Evolutionary conservation across 2,797 vertebrate species (phyloP), one percentile per base, ranked within the genome.

Genomic region (Petrocephalus sullivani): DNA sequence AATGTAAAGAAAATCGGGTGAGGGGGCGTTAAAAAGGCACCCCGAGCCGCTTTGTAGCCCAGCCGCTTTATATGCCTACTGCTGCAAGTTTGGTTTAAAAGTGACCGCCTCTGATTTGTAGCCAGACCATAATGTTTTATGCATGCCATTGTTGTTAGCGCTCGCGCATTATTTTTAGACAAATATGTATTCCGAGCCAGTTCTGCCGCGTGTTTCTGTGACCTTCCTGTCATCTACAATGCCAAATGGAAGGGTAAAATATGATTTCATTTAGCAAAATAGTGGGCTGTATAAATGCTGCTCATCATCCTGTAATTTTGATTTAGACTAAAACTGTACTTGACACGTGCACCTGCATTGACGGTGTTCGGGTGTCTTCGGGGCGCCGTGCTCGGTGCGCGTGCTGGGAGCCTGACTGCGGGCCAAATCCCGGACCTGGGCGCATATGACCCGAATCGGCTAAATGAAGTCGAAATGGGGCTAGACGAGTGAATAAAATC

Each of bases 21-120:
- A 90, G 91, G 91, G 90, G 87, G 33, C n/a, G 23, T 89, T 90
- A 33, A 90, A 89, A 91, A 92, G 92, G 88, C 49, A 33, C 84
- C 46, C 37, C 33, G 33, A 41, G 14, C 33, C 16, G 67, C 16
- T 16, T 8, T 75, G 67, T 75, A 14, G 14, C 19, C 23, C 67
- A 75, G 4, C 14, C 6, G 67, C 67, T 41, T 41, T 19, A 19
- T 75, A 16, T 75, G 33, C 6, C 14, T 41, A 37, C 14, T 75
- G 33, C 28, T 19, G 16, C 16, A 41, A 75, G 28, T 75, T 75
- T 41, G 14, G 41, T 75, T 75, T 75, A 75, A 75, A 41, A 75
- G 14, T 75, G 3, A 41, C 33, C 33, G 14, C 16, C 5, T 75
- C 12, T 75, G 28, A 75, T 75, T 75, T 75, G 67, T 75, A 41